Conservation (phyloP, 1,140 invertebrate genomes). For the Bombus pyrosoma region DNA sequence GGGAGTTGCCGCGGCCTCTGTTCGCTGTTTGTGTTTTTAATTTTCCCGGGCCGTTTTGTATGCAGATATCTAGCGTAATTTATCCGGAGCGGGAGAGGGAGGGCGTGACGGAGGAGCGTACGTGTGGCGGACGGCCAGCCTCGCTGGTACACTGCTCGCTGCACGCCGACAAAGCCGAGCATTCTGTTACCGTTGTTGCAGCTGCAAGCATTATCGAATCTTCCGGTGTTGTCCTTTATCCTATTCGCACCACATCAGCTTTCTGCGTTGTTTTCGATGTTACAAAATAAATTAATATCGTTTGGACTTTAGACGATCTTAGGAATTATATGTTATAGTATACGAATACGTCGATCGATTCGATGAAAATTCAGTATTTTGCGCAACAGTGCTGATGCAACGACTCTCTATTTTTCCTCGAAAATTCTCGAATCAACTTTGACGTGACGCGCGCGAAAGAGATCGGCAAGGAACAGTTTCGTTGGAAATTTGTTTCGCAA, state of each 20-base stretch:
- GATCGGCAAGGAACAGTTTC: neutral
- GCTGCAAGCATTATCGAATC: conserved; percentile 59
- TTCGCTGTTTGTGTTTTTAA: conserved; percentile 74
- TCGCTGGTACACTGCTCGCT: conserved; percentile 33
- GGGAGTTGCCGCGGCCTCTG: neutral
- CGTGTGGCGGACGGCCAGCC: conserved; percentile 69
- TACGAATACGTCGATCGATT: neutral
- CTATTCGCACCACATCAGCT: neutral
- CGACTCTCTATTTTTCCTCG: neutral
- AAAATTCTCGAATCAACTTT: neutral
- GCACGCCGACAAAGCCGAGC: conserved; percentile 23
- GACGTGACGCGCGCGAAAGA: neutral
- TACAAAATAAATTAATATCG: neutral
- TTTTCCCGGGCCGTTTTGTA: conserved; percentile 74
- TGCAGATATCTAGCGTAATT: conserved; percentile 76
- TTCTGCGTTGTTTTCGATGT: neutral
- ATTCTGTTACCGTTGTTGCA: conserved; percentile 45
- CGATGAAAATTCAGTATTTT: neutral
- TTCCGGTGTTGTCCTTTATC: conserved; percentile 7
- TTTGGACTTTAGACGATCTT: neutral
- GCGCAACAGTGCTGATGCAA: too few relatives aligned
- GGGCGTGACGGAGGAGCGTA: conserved; percentile 56
- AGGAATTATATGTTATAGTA: neutral
- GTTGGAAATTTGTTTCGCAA: neutral
- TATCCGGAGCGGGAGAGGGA: conserved; percentile 54